A percentile compares a stretch with the other conserved stretches of the same genome.
Evolutionary conservation across 2,797 vertebrate species (phyloP).

Genomic region (Oreortyx pictus): DNA sequence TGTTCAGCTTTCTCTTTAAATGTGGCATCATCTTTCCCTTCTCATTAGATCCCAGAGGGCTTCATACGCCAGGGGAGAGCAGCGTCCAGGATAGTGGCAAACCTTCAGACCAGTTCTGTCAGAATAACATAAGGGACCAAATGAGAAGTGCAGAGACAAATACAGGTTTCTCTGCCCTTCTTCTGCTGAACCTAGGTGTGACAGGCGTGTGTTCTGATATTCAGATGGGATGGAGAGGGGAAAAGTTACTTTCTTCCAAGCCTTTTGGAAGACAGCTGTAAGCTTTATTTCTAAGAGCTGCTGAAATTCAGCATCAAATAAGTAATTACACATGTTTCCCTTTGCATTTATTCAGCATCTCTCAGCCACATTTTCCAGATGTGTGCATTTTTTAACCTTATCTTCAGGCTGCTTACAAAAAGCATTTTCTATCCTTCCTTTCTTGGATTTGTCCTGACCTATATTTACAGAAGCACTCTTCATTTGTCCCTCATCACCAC

Average conservation of each 20-base stretch:
- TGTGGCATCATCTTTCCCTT: constrained; percentile 48
- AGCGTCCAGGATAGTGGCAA: constrained; percentile 9
- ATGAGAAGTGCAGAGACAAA: constrained; percentile 9
- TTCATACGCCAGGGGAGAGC: background rate
- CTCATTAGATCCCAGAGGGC: constrained; percentile 23
- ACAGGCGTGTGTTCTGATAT: background rate
- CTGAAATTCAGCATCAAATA: background rate
- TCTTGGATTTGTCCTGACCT: background rate
- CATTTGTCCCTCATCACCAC: background rate
- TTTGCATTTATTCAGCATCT: constrained; percentile 5
- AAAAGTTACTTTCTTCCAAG: background rate
- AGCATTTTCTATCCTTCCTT: constrained; percentile 22
- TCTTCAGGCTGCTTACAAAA: constrained; percentile 3
- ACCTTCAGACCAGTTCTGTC: constrained; percentile 19
- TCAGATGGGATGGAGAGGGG: background rate
- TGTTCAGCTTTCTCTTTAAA: constrained; percentile 22
- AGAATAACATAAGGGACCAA: background rate
- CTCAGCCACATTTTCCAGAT: background rate
- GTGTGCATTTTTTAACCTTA: background rate
- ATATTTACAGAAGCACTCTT: background rate
- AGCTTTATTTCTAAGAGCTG: background rate
- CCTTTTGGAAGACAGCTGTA: background rate
- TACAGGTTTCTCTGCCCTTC: background rate
- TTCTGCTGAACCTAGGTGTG: background rate
- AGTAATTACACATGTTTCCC: background rate